Evolutionary conservation across 92 coral and sea anemone species (phyloP), one percentile per base, ranked within the genome.

Genomic region (Actinostola sp.): DNA sequence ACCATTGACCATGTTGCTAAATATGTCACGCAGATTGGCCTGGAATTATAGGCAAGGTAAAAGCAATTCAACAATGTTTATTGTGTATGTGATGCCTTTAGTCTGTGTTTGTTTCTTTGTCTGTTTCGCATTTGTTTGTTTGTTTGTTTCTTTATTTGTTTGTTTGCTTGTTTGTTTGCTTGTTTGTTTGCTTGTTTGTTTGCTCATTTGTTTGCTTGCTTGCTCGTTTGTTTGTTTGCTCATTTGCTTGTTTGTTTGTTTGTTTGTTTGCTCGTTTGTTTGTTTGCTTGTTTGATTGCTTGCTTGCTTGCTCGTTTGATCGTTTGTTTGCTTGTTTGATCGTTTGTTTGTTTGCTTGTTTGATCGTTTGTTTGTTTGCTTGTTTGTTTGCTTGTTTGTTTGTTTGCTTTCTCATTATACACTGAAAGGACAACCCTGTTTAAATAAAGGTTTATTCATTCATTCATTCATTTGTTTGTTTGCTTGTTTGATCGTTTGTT

Each of bases 21-120:
- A 91, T 44, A 84, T 86, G 48, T 88, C 95, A 0, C 62, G 85
- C 36, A 95, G 82, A 72, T 84, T 95, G 45, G 87, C 73, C 97
- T 95, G 63, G 7, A 66, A 66, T 23, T 44, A 60, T n/a, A 27
- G 44, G 5, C 19, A 29, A 28, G 42, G 19, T 20, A n/a, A n/a
- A n/a, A n/a, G n/a, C n/a, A n/a, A n/a, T n/a, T n/a, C n/a, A n/a
- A n/a, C 53, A 48, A 4, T 0, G 3, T 6, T 24, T 48, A 4
- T 16, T 48, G 16, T 16, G 53, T 4, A 12, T 48, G 53, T 48
- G 53, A 0, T 48, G 4, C n/a, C n/a, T n/a, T n/a, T 17, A 13
- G 5, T 48, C 54, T 48, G 5, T 48, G 3, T 48, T 23, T 48
- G 54, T 48, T 48, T 48, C 19, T 48, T 3, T 48, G 16, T 48